phyloP scores from a whole-genome alignment of 2,797 vertebrate genomes.

The Etheostoma perlongum region DNA sequence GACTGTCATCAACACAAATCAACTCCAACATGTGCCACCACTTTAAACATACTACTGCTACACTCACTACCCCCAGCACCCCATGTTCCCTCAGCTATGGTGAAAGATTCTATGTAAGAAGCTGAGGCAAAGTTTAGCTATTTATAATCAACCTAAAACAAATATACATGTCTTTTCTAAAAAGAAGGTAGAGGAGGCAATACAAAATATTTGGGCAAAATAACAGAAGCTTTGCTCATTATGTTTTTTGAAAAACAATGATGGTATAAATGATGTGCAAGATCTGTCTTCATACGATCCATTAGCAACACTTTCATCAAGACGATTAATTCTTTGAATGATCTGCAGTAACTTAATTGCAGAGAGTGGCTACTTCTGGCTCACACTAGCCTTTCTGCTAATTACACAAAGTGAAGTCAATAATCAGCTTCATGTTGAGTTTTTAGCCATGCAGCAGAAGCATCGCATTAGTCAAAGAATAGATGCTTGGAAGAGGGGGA shows the following conservation, averaged over 20 bases:
- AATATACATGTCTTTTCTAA: neutral
- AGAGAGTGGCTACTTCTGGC: constrained; percentile 67
- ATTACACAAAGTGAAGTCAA: constrained; percentile 81
- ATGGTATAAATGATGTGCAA: constrained; percentile 19
- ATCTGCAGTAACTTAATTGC: constrained; percentile 68
- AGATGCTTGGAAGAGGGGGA: constrained; percentile 13
- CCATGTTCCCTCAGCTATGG: neutral
- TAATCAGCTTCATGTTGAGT: constrained; percentile 54
- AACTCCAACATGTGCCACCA: neutral
- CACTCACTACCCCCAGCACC: neutral
- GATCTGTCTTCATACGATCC: constrained; percentile 24
- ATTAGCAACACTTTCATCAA: constrained; percentile 34
- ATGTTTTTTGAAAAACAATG: neutral
- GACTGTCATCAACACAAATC: neutral
- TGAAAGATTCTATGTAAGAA: constrained; percentile 1
- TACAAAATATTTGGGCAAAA: neutral
- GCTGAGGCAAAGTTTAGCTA: neutral
- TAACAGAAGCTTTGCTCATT: neutral
- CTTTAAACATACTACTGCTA: neutral
- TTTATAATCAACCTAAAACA: constrained; percentile 12
- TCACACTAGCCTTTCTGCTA: constrained; percentile 54
- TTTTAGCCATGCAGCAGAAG: constrained; percentile 49
- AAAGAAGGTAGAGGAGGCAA: neutral
- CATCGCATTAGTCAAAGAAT: constrained; percentile 43
- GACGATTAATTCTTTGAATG: constrained; percentile 28